These are phyloP conservation scores for Diorhabda sublineata DNA, from an alignment of 1,140 invertebrate species.

Conservation along the genomic window DNA sequence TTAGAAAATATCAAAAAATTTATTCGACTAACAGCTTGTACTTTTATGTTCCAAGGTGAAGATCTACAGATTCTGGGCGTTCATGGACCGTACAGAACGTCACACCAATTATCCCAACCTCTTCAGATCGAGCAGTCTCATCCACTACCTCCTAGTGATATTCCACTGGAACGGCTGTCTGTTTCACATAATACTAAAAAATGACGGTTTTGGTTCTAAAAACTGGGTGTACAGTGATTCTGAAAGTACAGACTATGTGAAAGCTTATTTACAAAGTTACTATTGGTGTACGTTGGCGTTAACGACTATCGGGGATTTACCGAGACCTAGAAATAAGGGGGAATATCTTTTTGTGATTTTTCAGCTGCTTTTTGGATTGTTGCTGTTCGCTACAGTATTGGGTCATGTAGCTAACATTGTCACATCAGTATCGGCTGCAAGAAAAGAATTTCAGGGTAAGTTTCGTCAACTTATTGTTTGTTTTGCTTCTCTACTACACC, in stretches of 20 bases:
- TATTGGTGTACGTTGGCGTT: constrained; percentile 96
- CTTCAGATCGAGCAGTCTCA: constrained; percentile 88
- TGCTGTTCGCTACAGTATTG: constrained; percentile 87
- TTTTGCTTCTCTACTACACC: too few relatives aligned
- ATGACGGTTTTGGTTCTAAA: constrained; percentile 86
- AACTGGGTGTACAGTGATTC: constrained; percentile 86
- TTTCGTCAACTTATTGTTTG: constrained; percentile 16
- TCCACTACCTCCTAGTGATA: constrained; percentile 95
- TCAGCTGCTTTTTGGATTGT: constrained; percentile 83
- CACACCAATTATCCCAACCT: constrained; percentile 99
- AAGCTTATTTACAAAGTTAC: constrained; percentile 94
- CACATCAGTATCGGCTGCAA: constrained; percentile 87
- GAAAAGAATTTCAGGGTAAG: constrained; percentile 95
- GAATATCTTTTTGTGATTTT: constrained; percentile 85
- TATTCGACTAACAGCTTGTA: not conserved
- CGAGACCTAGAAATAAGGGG: constrained; percentile 77
- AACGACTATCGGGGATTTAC: constrained; percentile 83
- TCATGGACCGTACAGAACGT: constrained; percentile 95
- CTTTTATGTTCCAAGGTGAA: constrained; percentile 1
- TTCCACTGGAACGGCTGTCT: constrained; percentile 99
- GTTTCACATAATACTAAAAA: constrained; percentile 93
- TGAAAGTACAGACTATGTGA: constrained; percentile 80
- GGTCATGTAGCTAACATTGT: constrained; percentile 95
- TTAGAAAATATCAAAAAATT: not conserved
- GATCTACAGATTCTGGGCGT: constrained; percentile 81